Conservation (phyloP, 30 jellyfish, hydroid and myxozoan genomes). For the Nemopilema nomurai region DNA sequence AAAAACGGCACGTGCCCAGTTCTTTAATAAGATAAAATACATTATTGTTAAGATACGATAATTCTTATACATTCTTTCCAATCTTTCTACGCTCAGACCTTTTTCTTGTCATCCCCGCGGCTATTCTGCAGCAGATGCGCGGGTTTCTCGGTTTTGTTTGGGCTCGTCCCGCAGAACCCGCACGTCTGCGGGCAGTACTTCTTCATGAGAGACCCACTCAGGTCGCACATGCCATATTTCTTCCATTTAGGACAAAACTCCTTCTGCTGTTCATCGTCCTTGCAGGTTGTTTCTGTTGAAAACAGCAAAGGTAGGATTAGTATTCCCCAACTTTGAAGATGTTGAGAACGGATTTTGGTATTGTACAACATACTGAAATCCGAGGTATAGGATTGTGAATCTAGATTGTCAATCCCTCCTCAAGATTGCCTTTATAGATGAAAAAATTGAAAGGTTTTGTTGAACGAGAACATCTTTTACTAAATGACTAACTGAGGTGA, state of each 20-base stretch:
- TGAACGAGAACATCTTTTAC: no score
- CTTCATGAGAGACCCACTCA: constrained; percentile 36
- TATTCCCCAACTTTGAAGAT: no score
- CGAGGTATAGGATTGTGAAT: no score
- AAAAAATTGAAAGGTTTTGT: no score
- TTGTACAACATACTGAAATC: no score
- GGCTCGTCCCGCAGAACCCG: constrained; percentile 36
- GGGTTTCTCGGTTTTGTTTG: background rate
- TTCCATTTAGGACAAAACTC: constrained; percentile 50
- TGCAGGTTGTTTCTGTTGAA: background rate
- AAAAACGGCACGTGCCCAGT: no score
- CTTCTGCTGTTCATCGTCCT: constrained; percentile 34
- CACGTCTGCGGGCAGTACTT: constrained; percentile 58
- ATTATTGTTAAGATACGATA: no score
- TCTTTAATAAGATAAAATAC: no score
- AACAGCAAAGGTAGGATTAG: background rate
- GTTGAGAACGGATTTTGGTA: no score
- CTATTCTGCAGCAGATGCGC: background rate
- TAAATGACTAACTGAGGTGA: no score
- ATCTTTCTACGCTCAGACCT: background rate
- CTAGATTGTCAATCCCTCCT: no score
- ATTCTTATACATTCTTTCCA: background rate
- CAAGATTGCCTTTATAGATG: no score
- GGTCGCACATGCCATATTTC: constrained; percentile 51
- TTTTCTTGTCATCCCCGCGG: background rate